These are phyloP conservation scores for Dendrolimus pini DNA, from an alignment of 2,888 invertebrate species.

Conservation along the genomic window DNA sequence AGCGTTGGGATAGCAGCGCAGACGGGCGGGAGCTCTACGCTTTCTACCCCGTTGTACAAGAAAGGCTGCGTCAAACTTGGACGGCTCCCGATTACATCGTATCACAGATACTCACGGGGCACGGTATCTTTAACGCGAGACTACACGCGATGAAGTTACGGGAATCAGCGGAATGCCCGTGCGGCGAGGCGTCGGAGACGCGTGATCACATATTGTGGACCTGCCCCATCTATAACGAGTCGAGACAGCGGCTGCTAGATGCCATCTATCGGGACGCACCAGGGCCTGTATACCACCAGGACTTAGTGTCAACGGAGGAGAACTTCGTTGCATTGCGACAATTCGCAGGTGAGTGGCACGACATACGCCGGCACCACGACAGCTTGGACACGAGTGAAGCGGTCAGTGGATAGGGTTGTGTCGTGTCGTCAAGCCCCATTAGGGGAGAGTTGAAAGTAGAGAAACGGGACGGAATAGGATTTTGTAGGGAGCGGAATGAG, in stretches of 20 bases:
- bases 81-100: constrained; percentile 13
- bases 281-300: not conserved
- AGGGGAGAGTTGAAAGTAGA: too few relatives aligned
- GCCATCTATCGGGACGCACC: not conserved
- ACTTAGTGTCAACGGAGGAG: not conserved
- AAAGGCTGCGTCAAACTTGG: constrained; percentile 8
- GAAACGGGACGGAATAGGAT: too few relatives aligned
- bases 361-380: not conserved
- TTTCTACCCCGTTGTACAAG: constrained; percentile 12
- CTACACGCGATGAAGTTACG: constrained; percentile 1
- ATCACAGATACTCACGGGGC: constrained; percentile 15
- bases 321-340: not conserved
- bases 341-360: not conserved
- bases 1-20: constrained; percentile 10
- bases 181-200: not conserved
- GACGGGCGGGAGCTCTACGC: constrained; percentile 8
- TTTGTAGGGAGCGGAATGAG: too few relatives aligned
- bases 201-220: constrained; percentile 3
- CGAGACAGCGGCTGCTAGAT: not conserved
- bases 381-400: too few relatives aligned
- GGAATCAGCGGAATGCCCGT: not conserved
- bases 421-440: too few relatives aligned
- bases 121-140: constrained; percentile 7
- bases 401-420: too few relatives aligned
- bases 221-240: not conserved